phyloP scores from a whole-genome alignment of 53 echinoderm and acorn worm genomes.

The Luidia sarsii region DNA sequence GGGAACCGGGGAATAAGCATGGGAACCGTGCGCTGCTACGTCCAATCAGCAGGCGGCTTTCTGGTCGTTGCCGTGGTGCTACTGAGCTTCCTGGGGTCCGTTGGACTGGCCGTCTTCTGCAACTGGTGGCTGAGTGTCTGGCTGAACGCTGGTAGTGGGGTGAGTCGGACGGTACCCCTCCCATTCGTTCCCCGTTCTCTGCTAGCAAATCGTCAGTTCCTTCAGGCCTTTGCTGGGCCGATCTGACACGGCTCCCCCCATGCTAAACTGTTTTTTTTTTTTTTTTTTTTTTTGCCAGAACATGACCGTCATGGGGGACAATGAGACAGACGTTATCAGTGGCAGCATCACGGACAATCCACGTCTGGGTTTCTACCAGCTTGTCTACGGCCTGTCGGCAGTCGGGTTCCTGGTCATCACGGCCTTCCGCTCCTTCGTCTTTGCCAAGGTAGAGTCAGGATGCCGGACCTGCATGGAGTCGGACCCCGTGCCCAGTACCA shows the following conservation, averaged over 20 bases:
- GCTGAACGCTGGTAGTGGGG: constrained; percentile 67
- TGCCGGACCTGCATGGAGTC: not conserved
- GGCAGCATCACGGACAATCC: constrained; percentile 64
- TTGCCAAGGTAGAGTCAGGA: constrained; percentile 61
- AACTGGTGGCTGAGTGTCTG: constrained; percentile 83
- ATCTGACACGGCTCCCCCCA: too few species aligned
- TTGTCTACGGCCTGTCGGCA: constrained; percentile 47
- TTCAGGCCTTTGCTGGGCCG: too few species aligned
- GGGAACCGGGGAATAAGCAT: constrained; percentile 30
- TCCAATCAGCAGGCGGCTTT: constrained; percentile 68
- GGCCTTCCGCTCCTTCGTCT: constrained; percentile 33
- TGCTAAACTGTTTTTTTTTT: too few species aligned
- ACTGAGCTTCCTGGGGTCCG: constrained; percentile 20
- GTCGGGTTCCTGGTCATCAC: constrained; percentile 38
- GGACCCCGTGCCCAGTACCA: too few species aligned
- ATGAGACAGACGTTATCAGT: constrained; percentile 13
- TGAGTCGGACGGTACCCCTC: too few species aligned
- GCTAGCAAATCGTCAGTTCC: too few species aligned
- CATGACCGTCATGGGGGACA: constrained; percentile 41
- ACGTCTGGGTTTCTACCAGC: constrained; percentile 54
- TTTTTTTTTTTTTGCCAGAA: too few species aligned
- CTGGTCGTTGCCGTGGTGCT: not conserved
- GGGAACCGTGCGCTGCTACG: constrained; percentile 57
- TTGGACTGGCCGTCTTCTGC: constrained; percentile 50
- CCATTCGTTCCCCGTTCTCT: too few species aligned